Conservation (phyloP, 2,888 invertebrate species). For the Ennomos fuscantarius region DNA sequence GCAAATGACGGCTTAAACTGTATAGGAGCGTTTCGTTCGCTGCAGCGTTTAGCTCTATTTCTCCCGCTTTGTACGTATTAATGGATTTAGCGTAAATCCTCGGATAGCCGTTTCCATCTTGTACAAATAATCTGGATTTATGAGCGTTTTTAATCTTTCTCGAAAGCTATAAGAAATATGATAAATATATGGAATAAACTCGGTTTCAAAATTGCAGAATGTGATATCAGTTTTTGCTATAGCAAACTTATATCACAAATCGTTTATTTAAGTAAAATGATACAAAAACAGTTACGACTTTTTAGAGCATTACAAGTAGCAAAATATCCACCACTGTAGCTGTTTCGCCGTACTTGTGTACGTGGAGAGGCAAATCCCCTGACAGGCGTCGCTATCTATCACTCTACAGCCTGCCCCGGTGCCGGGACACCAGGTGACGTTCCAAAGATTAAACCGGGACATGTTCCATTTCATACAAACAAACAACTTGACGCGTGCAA, state of each 20-base stretch:
- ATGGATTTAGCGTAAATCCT: constrained; percentile 26
- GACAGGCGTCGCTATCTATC: constrained; percentile 46
- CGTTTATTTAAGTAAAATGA: too few species aligned
- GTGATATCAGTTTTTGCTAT: too few species aligned
- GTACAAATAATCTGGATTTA: constrained; percentile 27
- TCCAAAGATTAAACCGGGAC: constrained; percentile 44
- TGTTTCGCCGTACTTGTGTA: constrained; percentile 8
- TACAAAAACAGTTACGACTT: too few species aligned
- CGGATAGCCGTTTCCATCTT: constrained; percentile 18
- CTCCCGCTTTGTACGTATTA: constrained; percentile 31
- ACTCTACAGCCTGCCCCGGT: constrained; percentile 27
- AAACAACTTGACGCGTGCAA: constrained; percentile 9
- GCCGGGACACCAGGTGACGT: constrained; percentile 42
- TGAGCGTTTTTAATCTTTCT: constrained; percentile 18
- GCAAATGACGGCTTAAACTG: constrained; percentile 17
- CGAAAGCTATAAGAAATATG: constrained; percentile 3
- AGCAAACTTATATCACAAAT: too few species aligned
- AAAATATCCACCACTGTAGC: background rate
- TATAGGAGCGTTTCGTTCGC: constrained; percentile 21
- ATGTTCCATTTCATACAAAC: constrained; percentile 18
- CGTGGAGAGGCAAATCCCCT: constrained; percentile 41
- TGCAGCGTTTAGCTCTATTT: constrained; percentile 32
- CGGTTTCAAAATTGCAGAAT: too few species aligned
- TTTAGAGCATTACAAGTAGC: background rate
- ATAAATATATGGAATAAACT: background rate